phyloP scores from a whole-genome alignment of 2,113 vertebrate species.

The Zapus hudsonius region DNA sequence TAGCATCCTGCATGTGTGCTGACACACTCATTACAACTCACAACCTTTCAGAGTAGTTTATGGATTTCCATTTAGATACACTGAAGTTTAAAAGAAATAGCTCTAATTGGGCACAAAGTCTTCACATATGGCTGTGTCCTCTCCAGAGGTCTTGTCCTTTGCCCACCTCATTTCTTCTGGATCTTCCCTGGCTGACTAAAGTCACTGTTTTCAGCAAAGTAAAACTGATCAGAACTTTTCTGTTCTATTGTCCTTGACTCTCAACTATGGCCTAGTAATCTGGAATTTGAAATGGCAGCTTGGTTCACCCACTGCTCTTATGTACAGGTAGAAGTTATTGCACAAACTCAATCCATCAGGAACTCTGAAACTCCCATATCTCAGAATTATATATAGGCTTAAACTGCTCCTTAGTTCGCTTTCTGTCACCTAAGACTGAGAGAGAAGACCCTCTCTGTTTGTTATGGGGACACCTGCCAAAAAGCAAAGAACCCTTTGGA shows the following conservation, averaged over 20 bases:
- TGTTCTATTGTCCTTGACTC: background rate
- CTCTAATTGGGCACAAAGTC: background rate
- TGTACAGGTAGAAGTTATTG: background rate
- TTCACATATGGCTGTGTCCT: background rate
- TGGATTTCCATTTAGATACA: slow-evolving; percentile 10
- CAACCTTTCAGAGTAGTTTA: background rate
- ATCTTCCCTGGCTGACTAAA: background rate
- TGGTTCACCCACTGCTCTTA: background rate
- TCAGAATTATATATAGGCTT: background rate
- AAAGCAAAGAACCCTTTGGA: background rate
- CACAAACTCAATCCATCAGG: background rate
- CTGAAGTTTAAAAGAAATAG: background rate
- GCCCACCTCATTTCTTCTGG: background rate
- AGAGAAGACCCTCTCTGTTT: background rate
- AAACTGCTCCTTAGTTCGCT: background rate
- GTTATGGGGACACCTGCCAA: background rate
- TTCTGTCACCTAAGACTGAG: background rate
- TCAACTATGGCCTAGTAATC: background rate
- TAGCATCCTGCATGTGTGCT: background rate
- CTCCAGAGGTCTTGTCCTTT: background rate
- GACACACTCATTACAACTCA: background rate
- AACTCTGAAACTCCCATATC: background rate
- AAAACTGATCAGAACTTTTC: background rate
- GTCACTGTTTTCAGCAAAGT: background rate
- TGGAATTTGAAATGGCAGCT: background rate